Base-by-base conservation (phyloP, 2,113 vertebrate species). In the Craseonycteris thonglongyai region DNA sequence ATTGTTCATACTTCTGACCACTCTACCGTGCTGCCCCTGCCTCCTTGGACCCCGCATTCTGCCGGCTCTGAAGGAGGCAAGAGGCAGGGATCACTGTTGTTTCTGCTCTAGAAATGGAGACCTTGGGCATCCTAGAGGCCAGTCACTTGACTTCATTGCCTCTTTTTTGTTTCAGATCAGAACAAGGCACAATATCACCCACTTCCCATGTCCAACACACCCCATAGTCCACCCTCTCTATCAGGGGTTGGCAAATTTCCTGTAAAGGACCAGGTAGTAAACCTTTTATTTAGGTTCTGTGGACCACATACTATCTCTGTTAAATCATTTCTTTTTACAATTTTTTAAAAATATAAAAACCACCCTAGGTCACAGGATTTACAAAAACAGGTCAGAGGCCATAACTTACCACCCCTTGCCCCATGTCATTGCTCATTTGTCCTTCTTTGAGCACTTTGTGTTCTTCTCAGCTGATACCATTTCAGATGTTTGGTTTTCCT, bases 11-110 rank as follows among this genome's bases (percentile, higher is more conserved):
- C 22, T 58, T 87, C 6, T 4, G 28, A 35, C 12, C 19, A 16
- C 13, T n/a, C 18, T 3, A 24, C 58, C 2, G 0, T 5, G 38
- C n/a, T 35, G 5, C 45, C 8, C 11, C n/a, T 22, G 12, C 42
- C n/a, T 47, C 45, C 35, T 45, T 7, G 42, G 4, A 35, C 12
- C 51, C 54, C 63, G n/a, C 18, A 9, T 71, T 28, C 56, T 58
- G 38, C 30, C 1, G 1, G 16, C 40, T 51, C 4, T 4, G 19
- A 63, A 54, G 16, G 13, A 71, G 24, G 8, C 42, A 7, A 35
- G 30, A 45, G 56, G 30, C 51, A 12, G 42, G 30, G 59, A 16
- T 82, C 42, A 19, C 7, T 30, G 8, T 59, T 16, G 5, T 54
- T 68, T 76, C 42, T 26, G 26, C 47, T 19, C 11, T 13, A 21